Evolutionary conservation across 1,140 invertebrate species (phyloP), one percentile per base, ranked within the genome.

Genomic region (Sipha flava): DNA sequence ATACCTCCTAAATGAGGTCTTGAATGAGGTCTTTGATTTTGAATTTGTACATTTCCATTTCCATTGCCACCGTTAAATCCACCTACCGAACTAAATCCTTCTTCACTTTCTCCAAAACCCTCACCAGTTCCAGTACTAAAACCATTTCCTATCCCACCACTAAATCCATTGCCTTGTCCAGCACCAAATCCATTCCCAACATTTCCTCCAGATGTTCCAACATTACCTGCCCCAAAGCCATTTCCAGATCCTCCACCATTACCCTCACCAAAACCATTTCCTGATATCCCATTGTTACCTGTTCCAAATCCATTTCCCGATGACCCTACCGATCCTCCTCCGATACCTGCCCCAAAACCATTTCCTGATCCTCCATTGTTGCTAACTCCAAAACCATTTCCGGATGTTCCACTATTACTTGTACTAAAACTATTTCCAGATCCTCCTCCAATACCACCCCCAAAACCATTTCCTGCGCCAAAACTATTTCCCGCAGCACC

Each of bases 11-110:
- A 5, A 47, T 70, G 66, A 45, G 43, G 43, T 29, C 26, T 10
- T n/a, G 45, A 43, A 10, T 66, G 21, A 43, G 40, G 64, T 26
- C 1, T 10, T 40, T 43, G 62, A n/a, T n/a, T n/a, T n/a, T 21
- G 49, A 23, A 45, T 47, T 47, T 10, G 14, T 18, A 47, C 14
- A n/a, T n/a, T 47, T 79, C 54, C 37, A 14, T 40, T 40, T 3
- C 49, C 49, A 23, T 26, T n/a, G 47, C 68, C 79, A 10, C 66
- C 79, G 52, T 68, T 68, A 10, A 80, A 80, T 79, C 49, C 79
- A n/a, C 43, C 62, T 16, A 12, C 57, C 21, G 34, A 68, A 57
- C 59, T 31, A 64, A 47, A 79, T 18, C 34, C 75, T 40, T 23
- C 75, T 40, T 72, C 37, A 21, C 21, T 34, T 54, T 23, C 47